Evolutionary conservation across 1,140 invertebrate genomes (phyloP), one percentile per base, ranked within the genome.

Genomic region (Anthonomus grandis): DNA sequence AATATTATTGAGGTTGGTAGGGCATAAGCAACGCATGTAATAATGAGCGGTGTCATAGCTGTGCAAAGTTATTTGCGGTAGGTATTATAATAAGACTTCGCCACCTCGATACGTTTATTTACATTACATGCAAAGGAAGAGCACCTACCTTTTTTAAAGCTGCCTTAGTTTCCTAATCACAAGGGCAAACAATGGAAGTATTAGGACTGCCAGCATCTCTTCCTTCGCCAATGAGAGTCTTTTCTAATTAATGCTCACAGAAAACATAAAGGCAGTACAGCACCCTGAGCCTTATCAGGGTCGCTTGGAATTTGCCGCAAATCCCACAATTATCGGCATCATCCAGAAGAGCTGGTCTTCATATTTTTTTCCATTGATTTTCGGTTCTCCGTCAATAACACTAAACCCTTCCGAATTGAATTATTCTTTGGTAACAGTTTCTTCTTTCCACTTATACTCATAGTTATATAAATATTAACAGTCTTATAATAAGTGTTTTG

Each of bases 41-140:
- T 93, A 87, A 75, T 97, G 94, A 39, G 93, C 94, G 19, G 89
- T 91, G 60, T 95, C 91, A 76, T 93, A 97, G 71, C 93, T 91
- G 17, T 86, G 76, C 94, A 96, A 12, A 97, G 79, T 70, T 93
- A 91, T 76, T 93, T 94, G 63, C 91, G 91, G 75, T 93, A 97
- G 71, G 95, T 91, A 58, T 86, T 88, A 75, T 93, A 96, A 52
- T 91, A 84, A 12, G 93, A 93, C 12, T 95, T 87, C 10, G 94
- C 93, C 68, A 86, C 84, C 72, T 94, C 90, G 93, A 71, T 66
- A 91, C 85, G 71, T 95, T 93, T 21, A 85, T 87, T 38, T 87
- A 79, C 47, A 93, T 87, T 73, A 92, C 90, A 70, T 95, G 91
- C 57, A 85, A 82, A 17, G 85, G 86, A 47, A 95, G 75, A 34